Percentiles rank a stretch among this genome's conserved stretches.
Evolutionary conservation across 2,888 invertebrate genomes (phyloP).

Genomic region (Calameuta filiformis): DNA sequence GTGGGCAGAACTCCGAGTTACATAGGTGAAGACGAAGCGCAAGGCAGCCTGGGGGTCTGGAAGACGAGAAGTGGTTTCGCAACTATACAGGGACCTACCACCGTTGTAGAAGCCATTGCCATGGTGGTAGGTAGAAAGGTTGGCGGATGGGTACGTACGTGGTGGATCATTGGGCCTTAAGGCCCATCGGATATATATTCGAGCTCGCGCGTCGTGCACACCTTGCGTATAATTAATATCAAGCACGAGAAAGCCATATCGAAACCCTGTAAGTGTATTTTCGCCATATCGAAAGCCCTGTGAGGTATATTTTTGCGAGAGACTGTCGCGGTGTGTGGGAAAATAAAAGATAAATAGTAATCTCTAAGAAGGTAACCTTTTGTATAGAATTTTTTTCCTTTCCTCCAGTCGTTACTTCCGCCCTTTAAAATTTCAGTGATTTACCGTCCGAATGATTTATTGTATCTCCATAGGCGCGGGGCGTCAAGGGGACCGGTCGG

Average conservation of each 20-base stretch:
- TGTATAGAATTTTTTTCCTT: not conserved
- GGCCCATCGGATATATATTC: constrained; percentile 29
- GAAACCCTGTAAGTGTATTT: not conserved
- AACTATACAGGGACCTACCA: constrained; percentile 38
- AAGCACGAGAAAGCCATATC: not conserved
- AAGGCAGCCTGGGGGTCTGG: constrained; percentile 42
- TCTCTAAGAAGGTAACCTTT: not conserved
- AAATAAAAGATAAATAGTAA: not conserved
- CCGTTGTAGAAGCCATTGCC: constrained; percentile 41
- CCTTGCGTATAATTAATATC: constrained; percentile 45
- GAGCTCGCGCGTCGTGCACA: constrained; percentile 39
- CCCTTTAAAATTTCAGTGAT: constrained; percentile 50
- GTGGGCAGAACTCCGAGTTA: constrained; percentile 47
- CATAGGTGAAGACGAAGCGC: constrained; percentile 19
- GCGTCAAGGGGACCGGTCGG: constrained; percentile 11
- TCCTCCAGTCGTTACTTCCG: constrained; percentile 40
- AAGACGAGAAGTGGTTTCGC: constrained; percentile 55
- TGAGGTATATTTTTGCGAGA: not conserved
- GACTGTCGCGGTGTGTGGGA: not conserved
- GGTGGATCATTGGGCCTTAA: constrained; percentile 20
- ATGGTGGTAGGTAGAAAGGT: constrained; percentile 16
- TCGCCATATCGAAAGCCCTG: not conserved
- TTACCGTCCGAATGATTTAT: constrained; percentile 60
- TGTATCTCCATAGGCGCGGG: constrained; percentile 34
- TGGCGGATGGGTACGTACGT: constrained; percentile 9